Percentiles rank a stretch among this genome's conserved stretches.
Conservation (phyloP, 2,113 vertebrate species). For the Crotophaga sulcirostris region DNA sequence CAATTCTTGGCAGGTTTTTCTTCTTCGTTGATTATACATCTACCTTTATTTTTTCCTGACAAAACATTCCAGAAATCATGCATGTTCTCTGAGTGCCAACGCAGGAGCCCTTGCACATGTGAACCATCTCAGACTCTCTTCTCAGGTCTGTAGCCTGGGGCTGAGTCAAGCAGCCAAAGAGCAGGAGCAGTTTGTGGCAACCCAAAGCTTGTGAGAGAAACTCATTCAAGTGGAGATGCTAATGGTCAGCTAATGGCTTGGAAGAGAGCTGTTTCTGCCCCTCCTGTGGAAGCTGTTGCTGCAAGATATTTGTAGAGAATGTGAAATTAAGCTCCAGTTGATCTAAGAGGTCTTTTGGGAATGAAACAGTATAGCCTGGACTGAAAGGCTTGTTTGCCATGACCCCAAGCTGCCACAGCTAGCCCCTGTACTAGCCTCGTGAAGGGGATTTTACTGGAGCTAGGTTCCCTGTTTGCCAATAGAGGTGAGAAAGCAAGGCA, state of each 20-base stretch:
- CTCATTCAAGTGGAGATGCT: background rate
- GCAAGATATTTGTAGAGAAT: background rate
- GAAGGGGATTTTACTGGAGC: background rate
- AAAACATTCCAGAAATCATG: background rate
- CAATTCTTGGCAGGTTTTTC: background rate
- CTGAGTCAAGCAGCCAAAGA: background rate
- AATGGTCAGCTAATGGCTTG: background rate
- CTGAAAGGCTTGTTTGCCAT: background rate
- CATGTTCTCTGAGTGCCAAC: background rate
- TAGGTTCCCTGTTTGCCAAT: background rate
- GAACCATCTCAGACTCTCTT: background rate
- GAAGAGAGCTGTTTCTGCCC: background rate
- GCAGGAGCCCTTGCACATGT: background rate
- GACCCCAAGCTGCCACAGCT: background rate
- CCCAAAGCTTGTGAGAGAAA: background rate
- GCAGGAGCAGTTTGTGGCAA: background rate
- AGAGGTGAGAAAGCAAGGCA: background rate
- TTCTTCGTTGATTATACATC: background rate
- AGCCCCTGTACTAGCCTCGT: background rate
- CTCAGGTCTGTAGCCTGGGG: fast-evolving
- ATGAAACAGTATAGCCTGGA: background rate
- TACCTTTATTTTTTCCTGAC: background rate
- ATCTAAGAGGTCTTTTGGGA: background rate
- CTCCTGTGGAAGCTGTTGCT: background rate
- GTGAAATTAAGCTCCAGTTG: background rate